Conservation (phyloP, 2,113 vertebrate genomes). For the Chauna torquata region DNA sequence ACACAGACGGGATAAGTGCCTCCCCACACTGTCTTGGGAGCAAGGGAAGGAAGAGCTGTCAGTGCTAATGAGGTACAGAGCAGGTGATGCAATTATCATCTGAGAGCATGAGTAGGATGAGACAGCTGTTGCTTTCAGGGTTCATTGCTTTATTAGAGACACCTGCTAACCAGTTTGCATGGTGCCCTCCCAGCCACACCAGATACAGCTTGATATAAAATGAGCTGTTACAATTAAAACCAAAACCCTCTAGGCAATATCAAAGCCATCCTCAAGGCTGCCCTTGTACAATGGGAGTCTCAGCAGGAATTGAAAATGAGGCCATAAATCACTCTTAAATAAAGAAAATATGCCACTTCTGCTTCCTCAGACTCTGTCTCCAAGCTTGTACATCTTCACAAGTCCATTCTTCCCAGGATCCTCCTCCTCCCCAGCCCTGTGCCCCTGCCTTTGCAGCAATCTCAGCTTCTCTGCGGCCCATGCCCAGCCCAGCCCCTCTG, state of each 20-base stretch:
- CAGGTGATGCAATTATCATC: constrained; percentile 7
- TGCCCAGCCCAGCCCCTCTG: neutral
- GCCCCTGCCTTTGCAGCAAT: neutral
- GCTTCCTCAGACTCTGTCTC: neutral
- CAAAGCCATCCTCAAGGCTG: neutral
- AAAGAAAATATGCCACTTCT: neutral
- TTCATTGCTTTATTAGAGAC: neutral
- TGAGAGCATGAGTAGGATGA: neutral
- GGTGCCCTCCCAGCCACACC: neutral
- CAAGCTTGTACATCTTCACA: neutral
- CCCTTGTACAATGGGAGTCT: neutral
- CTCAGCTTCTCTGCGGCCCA: too few relatives aligned
- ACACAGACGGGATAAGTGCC: neutral
- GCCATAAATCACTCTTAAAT: neutral
- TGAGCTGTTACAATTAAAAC: neutral
- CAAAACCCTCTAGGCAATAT: neutral
- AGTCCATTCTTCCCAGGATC: neutral
- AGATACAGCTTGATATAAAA: neutral
- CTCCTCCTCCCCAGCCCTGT: neutral
- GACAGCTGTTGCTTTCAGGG: constrained; percentile 16
- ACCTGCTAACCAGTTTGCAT: neutral
- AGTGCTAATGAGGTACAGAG: neutral
- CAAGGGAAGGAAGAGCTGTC: neutral
- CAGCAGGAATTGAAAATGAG: neutral
- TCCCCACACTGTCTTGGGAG: neutral